Base-by-base conservation (phyloP, 2,888 invertebrate genomes). In the Netelia melanura region DNA sequence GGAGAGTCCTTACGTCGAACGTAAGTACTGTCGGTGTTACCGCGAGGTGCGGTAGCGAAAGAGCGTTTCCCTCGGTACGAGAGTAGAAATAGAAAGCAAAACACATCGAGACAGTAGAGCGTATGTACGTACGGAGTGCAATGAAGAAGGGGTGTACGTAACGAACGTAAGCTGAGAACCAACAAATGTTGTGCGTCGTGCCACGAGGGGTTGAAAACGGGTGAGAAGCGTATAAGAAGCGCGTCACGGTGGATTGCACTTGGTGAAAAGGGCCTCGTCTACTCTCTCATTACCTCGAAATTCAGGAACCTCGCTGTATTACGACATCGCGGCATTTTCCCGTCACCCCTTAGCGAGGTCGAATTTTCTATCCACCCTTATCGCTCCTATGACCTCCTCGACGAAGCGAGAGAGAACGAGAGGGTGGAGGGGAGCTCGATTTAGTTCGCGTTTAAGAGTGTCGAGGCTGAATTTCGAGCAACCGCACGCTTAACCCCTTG, bases 201-300 rank as follows among this genome's bases (percentile, higher is more conserved):
- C 72, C 71, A 77, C 75, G 81, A 21, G 21, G 58, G 58, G 21
- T 44, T 56, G 68, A 81, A 67, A 67, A 30, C 62, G 58, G 48
- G 62, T 67, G 74, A 78, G 82, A 65, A 89, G 88, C 89, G 90
- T 91, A 90, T 90, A 91, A 90, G 91, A 89, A 91, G 87, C 84
- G 80, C 90, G 90, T 90, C 90, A 92, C 88, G 92, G 89, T 89
- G 91, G 91, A 92, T 92, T 91, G 92, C 91, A 91, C 91, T 90
- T 88, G 84, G 87, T 92, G 92, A 92, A 92, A 92, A 92, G 92
- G 84, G 90, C 87, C 89, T 86, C 90, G 90, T 88, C 90, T 90
- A 89, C 89, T 91, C 90, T 91, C 90, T 91, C 90, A 90, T 92
- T 91, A 91, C 89, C 86, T 88, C 87, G 87, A 88, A 87, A 17